Conservation (phyloP, 1,140 invertebrate species). For the Drosophila bocqueti region DNA sequence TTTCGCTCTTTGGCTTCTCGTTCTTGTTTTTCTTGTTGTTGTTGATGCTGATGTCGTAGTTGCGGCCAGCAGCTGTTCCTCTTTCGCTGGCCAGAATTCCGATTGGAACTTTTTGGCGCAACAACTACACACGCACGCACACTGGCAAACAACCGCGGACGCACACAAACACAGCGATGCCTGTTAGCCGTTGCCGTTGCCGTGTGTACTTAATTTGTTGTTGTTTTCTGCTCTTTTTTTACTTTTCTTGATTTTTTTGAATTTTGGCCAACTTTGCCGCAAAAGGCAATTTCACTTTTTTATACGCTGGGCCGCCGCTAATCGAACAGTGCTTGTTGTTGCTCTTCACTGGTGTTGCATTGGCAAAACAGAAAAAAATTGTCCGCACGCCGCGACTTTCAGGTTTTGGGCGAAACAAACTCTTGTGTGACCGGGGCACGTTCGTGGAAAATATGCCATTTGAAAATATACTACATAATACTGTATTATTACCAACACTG, state of each 20-base stretch:
- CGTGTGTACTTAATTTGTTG: slow-evolving; percentile 37
- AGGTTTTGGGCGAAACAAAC: slow-evolving; percentile 7
- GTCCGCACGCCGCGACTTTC: slow-evolving; percentile 30
- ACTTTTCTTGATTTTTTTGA: slow-evolving; percentile 31
- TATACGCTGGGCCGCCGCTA: slow-evolving; percentile 42
- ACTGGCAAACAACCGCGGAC: slow-evolving; percentile 31
- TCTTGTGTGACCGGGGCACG: neutral
- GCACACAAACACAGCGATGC: slow-evolving; percentile 41
- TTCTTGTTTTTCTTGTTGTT: slow-evolving; percentile 17
- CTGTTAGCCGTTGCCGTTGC: slow-evolving; percentile 20
- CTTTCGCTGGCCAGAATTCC: slow-evolving; percentile 57
- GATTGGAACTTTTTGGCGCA: slow-evolving; percentile 74
- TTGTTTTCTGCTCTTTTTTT: slow-evolving; percentile 15
- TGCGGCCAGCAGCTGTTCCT: slow-evolving; percentile 46
- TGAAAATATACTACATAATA: neutral
- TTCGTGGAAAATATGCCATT: neutral
- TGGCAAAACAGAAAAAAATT: slow-evolving; percentile 46
- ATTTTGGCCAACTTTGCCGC: slow-evolving; percentile 48
- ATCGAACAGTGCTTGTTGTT: slow-evolving; percentile 21
- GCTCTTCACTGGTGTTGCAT: slow-evolving; percentile 33
- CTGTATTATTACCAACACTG: neutral
- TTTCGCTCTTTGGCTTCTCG: slow-evolving; percentile 14
- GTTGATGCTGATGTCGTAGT: slow-evolving; percentile 13
- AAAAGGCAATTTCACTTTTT: slow-evolving; percentile 81
- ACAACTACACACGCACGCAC: slow-evolving; percentile 49